phyloP scores from a whole-genome alignment of 1,140 invertebrate species.

The Aphaenogaster floridana region DNA sequence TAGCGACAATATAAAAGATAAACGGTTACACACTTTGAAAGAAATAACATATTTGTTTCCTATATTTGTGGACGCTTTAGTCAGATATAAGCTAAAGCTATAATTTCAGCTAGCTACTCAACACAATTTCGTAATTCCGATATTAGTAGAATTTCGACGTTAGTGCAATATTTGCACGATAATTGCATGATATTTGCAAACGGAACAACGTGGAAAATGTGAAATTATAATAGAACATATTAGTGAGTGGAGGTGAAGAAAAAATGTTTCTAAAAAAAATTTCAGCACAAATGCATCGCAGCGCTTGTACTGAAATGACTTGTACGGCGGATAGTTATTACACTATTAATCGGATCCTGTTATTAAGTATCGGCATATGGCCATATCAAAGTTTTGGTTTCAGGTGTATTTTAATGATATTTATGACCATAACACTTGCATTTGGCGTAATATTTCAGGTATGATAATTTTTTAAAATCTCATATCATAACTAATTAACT shows the following conservation, averaged over 20 bases:
- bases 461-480: background rate
- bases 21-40: background rate
- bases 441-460: slow-evolving; percentile 24
- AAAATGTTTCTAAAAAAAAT: background rate
- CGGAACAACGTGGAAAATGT: background rate
- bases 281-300: background rate
- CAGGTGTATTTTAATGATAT: background rate
- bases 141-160: no score
- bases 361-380: slow-evolving; percentile 37
- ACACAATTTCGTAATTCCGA: slow-evolving; percentile 30
- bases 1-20: background rate
- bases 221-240: background rate
- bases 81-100: background rate
- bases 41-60: background rate
- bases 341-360: slow-evolving; percentile 43
- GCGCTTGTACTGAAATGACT: slow-evolving; percentile 6
- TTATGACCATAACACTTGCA: background rate
- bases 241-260: no score
- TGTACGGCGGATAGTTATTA: slow-evolving; percentile 1
- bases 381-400: slow-evolving; percentile 39
- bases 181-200: background rate
- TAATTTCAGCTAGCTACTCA: background rate
- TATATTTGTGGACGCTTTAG: background rate
- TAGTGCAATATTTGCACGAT: background rate
- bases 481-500: background rate